Percentiles rank a stretch among this genome's conserved stretches.
These are phyloP conservation scores for Lepidocyrtinus sp. DNA, from an alignment of 2,888 invertebrate genomes.

Conservation along the genomic window DNA sequence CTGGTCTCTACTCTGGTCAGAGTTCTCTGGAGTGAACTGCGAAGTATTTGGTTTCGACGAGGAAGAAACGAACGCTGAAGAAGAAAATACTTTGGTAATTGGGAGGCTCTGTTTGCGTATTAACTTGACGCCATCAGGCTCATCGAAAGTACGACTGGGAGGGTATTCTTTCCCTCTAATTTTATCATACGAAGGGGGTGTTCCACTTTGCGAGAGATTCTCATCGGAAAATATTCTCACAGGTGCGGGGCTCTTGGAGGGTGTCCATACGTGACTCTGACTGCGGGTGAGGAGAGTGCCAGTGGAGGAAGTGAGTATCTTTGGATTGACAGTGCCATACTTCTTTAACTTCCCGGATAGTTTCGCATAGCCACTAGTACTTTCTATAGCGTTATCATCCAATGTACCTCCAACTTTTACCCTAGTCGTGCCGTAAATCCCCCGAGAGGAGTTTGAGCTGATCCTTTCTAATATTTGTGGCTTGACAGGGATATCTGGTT, in stretches of 20 bases:
- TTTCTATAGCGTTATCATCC: slow-evolving; percentile 53
- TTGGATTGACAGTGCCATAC: slow-evolving; percentile 66
- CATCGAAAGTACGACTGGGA: slow-evolving; percentile 28
- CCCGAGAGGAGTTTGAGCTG: slow-evolving; percentile 9
- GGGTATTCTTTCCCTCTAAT: not conserved
- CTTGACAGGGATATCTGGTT: slow-evolving; percentile 55
- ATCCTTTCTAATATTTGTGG: slow-evolving; percentile 38
- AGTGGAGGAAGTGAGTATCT: slow-evolving; percentile 46
- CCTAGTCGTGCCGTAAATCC: slow-evolving; percentile 44
- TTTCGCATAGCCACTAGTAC: slow-evolving; percentile 15
- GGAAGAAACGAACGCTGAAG: slow-evolving; percentile 9
- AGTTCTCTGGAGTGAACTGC: not conserved
- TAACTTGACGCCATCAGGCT: slow-evolving; percentile 32
- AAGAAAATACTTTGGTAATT: slow-evolving; percentile 25
- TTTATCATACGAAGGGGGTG: not conserved
- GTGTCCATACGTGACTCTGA: slow-evolving; percentile 68
- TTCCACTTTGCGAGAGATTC: slow-evolving; percentile 59
- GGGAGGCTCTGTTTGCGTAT: slow-evolving; percentile 44
- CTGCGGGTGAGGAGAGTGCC: slow-evolving; percentile 64
- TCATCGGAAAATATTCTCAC: slow-evolving; percentile 66
- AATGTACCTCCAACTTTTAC: slow-evolving; percentile 60
- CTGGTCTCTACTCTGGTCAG: slow-evolving; percentile 24
- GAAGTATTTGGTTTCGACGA: not conserved
- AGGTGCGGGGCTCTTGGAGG: slow-evolving; percentile 42
- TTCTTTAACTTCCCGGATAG: slow-evolving; percentile 61